Evolutionary conservation across 2,113 vertebrate species (phyloP).

Genomic region (Tiliqua scincoides): DNA sequence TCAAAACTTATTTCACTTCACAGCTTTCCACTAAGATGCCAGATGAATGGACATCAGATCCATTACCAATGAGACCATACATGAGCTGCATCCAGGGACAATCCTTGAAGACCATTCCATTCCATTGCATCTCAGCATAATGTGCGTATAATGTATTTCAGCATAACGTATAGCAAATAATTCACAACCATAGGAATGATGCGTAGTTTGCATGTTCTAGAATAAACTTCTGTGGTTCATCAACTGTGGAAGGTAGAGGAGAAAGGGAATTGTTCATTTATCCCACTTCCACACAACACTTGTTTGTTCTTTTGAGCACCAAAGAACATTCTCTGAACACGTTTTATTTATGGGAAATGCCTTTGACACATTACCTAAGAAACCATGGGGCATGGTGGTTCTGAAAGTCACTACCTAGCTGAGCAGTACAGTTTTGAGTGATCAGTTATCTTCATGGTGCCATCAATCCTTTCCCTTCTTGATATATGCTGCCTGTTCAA

Average conservation of each 20-base stretch:
- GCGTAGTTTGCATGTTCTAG: constrained; percentile 55
- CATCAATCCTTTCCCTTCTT: background rate
- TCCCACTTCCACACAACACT: constrained; percentile 38
- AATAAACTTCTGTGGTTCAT: constrained; percentile 61
- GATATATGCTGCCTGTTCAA: background rate
- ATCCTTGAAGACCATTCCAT: background rate
- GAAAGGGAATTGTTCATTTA: constrained; percentile 24
- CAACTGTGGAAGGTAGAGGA: constrained; percentile 51
- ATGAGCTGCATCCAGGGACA: background rate
- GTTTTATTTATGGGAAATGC: constrained; percentile 38
- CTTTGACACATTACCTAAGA: accelerated
- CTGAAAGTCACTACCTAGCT: background rate
- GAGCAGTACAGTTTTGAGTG: background rate
- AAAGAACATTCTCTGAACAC: constrained; percentile 34
- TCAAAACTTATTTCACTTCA: background rate
- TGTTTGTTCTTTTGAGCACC: constrained; percentile 47
- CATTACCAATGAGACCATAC: background rate
- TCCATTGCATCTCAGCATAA: background rate
- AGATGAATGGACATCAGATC: background rate
- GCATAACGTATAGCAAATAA: background rate
- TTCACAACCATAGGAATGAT: constrained; percentile 57
- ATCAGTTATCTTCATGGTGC: background rate
- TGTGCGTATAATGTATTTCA: background rate
- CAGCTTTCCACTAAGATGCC: background rate
- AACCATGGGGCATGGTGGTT: accelerated